phyloP scores from a whole-genome alignment of 2,113 vertebrate genomes.

The Picathartes gymnocephalus region DNA sequence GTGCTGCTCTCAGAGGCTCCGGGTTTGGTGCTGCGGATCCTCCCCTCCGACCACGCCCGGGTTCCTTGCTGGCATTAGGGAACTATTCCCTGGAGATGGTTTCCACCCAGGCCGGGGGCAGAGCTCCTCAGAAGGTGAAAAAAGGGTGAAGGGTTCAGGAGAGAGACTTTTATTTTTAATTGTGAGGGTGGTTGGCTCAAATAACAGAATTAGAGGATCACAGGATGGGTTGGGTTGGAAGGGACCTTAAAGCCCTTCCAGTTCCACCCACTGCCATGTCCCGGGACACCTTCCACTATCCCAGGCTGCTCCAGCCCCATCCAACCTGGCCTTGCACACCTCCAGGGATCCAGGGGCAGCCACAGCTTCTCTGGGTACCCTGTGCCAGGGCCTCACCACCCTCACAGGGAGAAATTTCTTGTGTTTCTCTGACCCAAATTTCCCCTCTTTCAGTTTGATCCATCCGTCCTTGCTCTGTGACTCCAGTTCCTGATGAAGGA shows the following conservation, averaged over 20 bases:
- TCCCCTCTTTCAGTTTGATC: background rate
- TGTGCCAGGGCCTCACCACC: accelerated
- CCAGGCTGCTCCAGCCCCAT: accelerated
- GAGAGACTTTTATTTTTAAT: background rate
- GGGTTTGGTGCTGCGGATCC: background rate
- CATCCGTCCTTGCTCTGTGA: background rate
- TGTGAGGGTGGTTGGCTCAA: background rate
- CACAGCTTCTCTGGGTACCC: background rate
- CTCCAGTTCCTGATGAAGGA: background rate
- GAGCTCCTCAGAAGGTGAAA: background rate
- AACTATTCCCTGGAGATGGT: background rate
- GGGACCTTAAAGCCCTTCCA: accelerated
- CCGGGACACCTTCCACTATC: accelerated
- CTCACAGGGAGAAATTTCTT: background rate
- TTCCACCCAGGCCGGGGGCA: background rate
- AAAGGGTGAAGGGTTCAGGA: background rate
- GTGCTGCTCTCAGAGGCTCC: background rate
- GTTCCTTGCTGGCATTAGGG: background rate
- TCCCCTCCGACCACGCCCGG: background rate
- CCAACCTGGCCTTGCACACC: background rate
- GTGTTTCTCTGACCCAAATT: background rate
- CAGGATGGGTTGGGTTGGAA: background rate
- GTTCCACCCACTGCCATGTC: accelerated
- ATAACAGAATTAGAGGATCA: background rate
- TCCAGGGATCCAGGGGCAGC: background rate